Evolutionary conservation across 2,797 vertebrate genomes (phyloP).

Genomic region (Octomys mimax): DNA sequence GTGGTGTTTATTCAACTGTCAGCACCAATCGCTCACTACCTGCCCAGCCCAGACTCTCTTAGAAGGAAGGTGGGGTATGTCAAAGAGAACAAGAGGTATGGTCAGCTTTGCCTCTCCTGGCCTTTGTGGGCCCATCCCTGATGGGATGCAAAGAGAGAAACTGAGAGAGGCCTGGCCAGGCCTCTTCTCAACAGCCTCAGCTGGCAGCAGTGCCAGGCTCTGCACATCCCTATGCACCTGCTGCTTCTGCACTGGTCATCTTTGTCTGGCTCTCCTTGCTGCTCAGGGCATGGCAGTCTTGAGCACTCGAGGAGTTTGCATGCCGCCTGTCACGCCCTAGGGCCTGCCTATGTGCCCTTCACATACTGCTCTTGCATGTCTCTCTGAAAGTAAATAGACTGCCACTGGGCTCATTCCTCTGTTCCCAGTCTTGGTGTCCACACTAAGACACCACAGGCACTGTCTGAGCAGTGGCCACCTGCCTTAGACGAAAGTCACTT

Average conservation of each 20-base stretch:
- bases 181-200: neutral
- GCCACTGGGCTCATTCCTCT: neutral
- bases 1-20: neutral
- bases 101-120: neutral
- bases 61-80: neutral
- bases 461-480: neutral
- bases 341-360: neutral
- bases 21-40: neutral
- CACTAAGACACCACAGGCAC: neutral
- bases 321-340: neutral
- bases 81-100: neutral
- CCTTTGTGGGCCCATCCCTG: neutral
- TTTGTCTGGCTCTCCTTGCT: conserved; percentile 72
- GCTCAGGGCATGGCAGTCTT: neutral
- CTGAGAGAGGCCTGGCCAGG: neutral
- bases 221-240: conserved; percentile 75
- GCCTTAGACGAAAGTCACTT: neutral
- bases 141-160: neutral
- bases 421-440: neutral
- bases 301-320: neutral
- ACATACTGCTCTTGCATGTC: neutral
- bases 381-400: neutral
- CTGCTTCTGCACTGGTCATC: conserved; percentile 22
- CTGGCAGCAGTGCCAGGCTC: neutral
- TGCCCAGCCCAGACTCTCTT: neutral